Evolutionary conservation across 2,113 vertebrate species (phyloP), one percentile per base, ranked within the genome.

Genomic region (Pelobates fuscus): DNA sequence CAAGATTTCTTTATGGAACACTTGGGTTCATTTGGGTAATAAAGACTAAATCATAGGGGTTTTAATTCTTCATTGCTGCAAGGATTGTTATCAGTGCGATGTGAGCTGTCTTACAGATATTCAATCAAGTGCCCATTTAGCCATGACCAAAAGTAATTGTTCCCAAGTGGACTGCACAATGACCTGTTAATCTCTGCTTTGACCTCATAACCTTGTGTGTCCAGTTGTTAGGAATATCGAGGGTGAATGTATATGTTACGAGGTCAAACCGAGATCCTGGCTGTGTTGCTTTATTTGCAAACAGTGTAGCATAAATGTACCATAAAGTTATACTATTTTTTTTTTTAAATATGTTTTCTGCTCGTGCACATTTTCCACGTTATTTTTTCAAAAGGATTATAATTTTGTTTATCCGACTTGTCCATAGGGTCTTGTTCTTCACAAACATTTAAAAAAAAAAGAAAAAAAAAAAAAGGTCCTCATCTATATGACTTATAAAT

Each of bases 91-190:
- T 98, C 95, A 92, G 91, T 93, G 92, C 91, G 92, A 95, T 95
- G 94, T 95, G 95, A 94, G 93, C 95, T 95, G 94, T 95, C 93
- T 92, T 95, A 89, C 89, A 94, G 93, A 94, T 93, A 95, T 97
- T 99, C 95, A 98, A 99, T 99, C 96, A 98, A 97, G 95, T 96
- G 96, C 96, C 97, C 95, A 98, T 95, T 99, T 99, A 98, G 95
- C 95, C 93, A 92, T 96, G 95, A 96, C 97, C 91, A 92, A 93
- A 93, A 96, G 94, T 98, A 98, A 99, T 98, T 98, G 95, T 96
- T 98, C 96, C 95, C 95, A 94, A 98, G 96, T 94, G 95, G 94
- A 94, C 93, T 88, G 93, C 95, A 95, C 89, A 85, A 94, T 98
- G 96, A 98, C 97, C 96, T 94, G 93, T 94, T 98, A 98, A 98